Conservation (phyloP, 2,888 invertebrate genomes). For the Aleiodes leptofemur region DNA sequence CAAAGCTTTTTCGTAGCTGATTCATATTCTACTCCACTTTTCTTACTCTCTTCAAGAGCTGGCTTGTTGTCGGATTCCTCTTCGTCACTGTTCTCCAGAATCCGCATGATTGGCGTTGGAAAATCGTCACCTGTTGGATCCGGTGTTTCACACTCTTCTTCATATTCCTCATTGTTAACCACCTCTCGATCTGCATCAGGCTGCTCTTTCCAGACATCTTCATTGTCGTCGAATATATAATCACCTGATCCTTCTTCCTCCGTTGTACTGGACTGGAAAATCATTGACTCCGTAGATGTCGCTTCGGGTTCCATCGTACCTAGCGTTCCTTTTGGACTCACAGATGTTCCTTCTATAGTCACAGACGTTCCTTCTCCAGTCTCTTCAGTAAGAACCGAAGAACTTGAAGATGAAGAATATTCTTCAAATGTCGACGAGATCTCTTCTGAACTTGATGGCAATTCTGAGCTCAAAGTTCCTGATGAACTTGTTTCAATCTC, state of each 20-base stretch:
- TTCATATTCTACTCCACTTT: slow-evolving; percentile 17
- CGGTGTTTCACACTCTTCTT: slow-evolving; percentile 33
- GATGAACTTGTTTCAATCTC: background rate
- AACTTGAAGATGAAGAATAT: slow-evolving; percentile 29
- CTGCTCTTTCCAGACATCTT: slow-evolving; percentile 55
- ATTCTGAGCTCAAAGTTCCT: slow-evolving; percentile 26
- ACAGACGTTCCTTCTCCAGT: background rate
- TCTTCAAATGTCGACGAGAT: slow-evolving; percentile 36
- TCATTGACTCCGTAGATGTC: no score
- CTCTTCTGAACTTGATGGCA: slow-evolving; percentile 18
- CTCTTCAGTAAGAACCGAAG: background rate
- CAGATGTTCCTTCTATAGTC: background rate
- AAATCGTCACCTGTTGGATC: background rate
- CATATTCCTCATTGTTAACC: slow-evolving; percentile 34
- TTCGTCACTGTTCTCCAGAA: slow-evolving; percentile 22
- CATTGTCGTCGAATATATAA: slow-evolving; percentile 53
- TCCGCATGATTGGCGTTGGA: slow-evolving; percentile 24
- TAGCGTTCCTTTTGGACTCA: background rate
- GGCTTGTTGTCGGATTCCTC: background rate
- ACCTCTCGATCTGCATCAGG: slow-evolving; percentile 33
- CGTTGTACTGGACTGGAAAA: no score
- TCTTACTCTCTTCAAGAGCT: slow-evolving; percentile 1
- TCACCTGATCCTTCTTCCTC: slow-evolving; percentile 32
- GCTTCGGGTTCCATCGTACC: no score
- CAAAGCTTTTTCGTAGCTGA: slow-evolving; percentile 57